phyloP scores from a whole-genome alignment of 2,113 vertebrate genomes.

The Pseudorhombus dupliciocellatus region DNA sequence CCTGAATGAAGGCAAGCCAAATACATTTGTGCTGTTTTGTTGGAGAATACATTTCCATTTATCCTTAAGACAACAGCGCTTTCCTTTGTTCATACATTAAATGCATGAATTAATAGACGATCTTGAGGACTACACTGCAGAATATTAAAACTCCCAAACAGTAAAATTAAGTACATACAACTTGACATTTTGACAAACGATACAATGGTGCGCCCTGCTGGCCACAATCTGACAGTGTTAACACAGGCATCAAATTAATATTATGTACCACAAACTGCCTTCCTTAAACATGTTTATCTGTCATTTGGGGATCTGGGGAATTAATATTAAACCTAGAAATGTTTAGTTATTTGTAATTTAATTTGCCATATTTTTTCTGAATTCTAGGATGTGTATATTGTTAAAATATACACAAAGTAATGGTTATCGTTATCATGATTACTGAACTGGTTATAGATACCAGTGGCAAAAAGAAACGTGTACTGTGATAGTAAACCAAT shows the following conservation, averaged over 20 bases:
- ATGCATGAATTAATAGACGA: neutral
- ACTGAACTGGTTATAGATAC: too few species aligned
- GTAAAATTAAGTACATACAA: too few species aligned
- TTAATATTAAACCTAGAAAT: too few species aligned
- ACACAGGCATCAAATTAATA: neutral
- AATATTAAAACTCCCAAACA: neutral
- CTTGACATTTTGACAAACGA: constrained; percentile 8
- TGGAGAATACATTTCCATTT: neutral
- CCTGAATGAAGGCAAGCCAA: neutral
- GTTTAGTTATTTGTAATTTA: too few species aligned
- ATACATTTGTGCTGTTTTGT: neutral
- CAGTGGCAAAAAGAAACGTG: too few species aligned
- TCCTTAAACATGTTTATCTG: neutral
- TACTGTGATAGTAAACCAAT: too few species aligned
- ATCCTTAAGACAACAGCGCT: neutral
- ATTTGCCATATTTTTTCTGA: too few species aligned
- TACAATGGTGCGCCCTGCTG: constrained; percentile 56
- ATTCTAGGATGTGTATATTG: too few species aligned
- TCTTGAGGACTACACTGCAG: neutral
- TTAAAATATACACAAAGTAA: too few species aligned
- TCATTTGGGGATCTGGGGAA: too few species aligned
- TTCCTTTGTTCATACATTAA: neutral
- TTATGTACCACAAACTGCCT: neutral
- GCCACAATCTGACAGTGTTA: neutral
- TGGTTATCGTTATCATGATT: too few species aligned